These are phyloP conservation scores for Charanyca ferruginea DNA, from an alignment of 2,888 invertebrate species.

Conservation along the genomic window DNA sequence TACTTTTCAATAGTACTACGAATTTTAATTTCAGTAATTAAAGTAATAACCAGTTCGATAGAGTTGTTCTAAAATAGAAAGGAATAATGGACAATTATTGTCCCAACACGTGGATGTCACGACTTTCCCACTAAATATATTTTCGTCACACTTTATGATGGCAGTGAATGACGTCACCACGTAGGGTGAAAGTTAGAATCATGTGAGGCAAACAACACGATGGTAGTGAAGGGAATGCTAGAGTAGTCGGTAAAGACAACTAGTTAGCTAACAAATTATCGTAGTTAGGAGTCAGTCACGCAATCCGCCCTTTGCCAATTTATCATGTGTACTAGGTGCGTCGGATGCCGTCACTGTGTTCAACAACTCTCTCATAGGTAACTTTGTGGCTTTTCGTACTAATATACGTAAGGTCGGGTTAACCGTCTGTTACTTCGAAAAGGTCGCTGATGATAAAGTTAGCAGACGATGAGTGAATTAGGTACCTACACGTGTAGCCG, in stretches of 20 bases:
- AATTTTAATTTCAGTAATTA: constrained; percentile 32
- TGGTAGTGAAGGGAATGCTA: constrained; percentile 40
- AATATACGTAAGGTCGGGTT: constrained; percentile 22
- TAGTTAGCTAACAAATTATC: constrained; percentile 72
- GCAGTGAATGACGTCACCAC: constrained; percentile 47
- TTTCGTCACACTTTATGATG: constrained; percentile 40
- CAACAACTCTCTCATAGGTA: constrained; percentile 38
- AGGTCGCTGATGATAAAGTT: constrained; percentile 37
- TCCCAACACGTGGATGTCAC: constrained; percentile 14
- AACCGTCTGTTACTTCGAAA: constrained; percentile 28
- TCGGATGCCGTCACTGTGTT: constrained; percentile 51
- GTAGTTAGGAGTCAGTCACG: constrained; percentile 74
- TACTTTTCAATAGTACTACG: constrained; percentile 1
- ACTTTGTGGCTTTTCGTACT: constrained; percentile 41
- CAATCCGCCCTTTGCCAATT: constrained; percentile 68
- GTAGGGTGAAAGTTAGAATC: constrained; percentile 27
- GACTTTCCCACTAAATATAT: constrained; percentile 42
- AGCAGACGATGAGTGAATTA: constrained; percentile 35
- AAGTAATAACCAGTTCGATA: constrained; percentile 22
- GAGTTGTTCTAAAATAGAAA: constrained; percentile 42
- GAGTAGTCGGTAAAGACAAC: constrained; percentile 66
- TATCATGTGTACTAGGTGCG: constrained; percentile 64
- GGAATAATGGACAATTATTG: constrained; percentile 26
- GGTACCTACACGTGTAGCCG: constrained; percentile 4
- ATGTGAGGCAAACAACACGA: constrained; percentile 46